Conservation (phyloP, 2,113 vertebrate species). For the Pseudorhombus dupliciocellatus region DNA sequence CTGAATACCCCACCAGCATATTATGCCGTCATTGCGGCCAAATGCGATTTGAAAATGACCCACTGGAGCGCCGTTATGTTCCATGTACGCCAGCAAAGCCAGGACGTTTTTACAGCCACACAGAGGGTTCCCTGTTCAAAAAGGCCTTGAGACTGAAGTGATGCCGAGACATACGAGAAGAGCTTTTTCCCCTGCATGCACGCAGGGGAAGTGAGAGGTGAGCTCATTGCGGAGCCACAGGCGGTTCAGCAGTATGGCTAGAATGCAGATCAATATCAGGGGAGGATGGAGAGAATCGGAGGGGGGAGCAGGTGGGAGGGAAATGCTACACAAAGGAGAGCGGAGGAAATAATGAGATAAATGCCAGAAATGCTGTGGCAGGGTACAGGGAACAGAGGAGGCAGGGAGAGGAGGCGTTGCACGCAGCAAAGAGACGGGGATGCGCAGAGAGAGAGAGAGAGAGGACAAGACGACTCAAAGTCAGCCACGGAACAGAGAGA, state of each 20-base stretch:
- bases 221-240: slow-evolving; percentile 69
- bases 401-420: slow-evolving; percentile 21
- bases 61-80: neutral
- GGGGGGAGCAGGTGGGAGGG: slow-evolving; percentile 57
- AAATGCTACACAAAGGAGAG: slow-evolving; percentile 60
- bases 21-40: neutral
- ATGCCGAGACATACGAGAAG: slow-evolving; percentile 16
- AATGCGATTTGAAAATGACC: too few species aligned
- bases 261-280: slow-evolving; percentile 79
- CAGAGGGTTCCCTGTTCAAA: neutral
- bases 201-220: slow-evolving; percentile 43
- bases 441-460: slow-evolving; percentile 12
- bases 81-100: neutral
- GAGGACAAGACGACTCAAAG: slow-evolving; percentile 34
- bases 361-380: slow-evolving; percentile 63
- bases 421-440: slow-evolving; percentile 29
- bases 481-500: slow-evolving; percentile 1
- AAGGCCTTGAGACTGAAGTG: neutral
- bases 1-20: too few species aligned
- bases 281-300: slow-evolving; percentile 30
- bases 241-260: slow-evolving; percentile 67
- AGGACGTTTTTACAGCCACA: too few species aligned
- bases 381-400: slow-evolving; percentile 48
- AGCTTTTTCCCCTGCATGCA: slow-evolving; percentile 33
- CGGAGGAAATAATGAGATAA: slow-evolving; percentile 66